Evolutionary conservation across 2,888 invertebrate genomes (phyloP), one percentile per base, ranked within the genome.

Genomic region (Hedychridium roseum): DNA sequence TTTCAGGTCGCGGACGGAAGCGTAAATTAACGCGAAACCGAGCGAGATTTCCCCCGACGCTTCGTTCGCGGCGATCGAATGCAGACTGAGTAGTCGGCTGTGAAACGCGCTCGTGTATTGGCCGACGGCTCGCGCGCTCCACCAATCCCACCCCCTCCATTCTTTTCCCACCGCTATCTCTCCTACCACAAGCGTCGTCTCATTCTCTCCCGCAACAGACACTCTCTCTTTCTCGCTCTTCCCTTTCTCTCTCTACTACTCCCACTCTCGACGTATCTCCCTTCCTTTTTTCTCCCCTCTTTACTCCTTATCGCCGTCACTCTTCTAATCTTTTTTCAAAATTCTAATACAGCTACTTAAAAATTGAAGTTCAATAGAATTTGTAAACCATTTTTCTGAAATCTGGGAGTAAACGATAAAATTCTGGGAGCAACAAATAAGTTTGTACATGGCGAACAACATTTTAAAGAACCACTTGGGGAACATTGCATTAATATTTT

Each of bases 71-170:
- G 59, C 61, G 68, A 66, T 71, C 71, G 60, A 62, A 66, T 67
- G 69, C 67, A 70, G 67, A 74, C 73, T 74, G 72, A 74, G 59
- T 55, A 54, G 53, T 54, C 60, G 64, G 58, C 54, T 57, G 55
- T 52, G 54, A 57, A 64, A 60, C 51, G 54, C 55, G 49, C 54
- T 60, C 54, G 57, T 56, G 57, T 57, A 57, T 64, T 46, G 55
- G 40, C 61, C 50, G 54, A 50, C 54, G 48, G 43, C 48, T 50
- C 54, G 44, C 50, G n/a, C 53, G 40, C 35, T 30, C 50, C 42
- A 40, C 50, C 50, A 54, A 50, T 41, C 45, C 49, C 43, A 41
- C 50, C 43, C 43, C 40, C 44, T 35, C 37, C 41, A 20, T 42
- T 50, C 49, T 51, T 52, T 48, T 45, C 41, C 53, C 50, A 43